These are phyloP conservation scores for Molothrus ater DNA, from an alignment of 2,797 vertebrate genomes.

Conservation along the genomic window DNA sequence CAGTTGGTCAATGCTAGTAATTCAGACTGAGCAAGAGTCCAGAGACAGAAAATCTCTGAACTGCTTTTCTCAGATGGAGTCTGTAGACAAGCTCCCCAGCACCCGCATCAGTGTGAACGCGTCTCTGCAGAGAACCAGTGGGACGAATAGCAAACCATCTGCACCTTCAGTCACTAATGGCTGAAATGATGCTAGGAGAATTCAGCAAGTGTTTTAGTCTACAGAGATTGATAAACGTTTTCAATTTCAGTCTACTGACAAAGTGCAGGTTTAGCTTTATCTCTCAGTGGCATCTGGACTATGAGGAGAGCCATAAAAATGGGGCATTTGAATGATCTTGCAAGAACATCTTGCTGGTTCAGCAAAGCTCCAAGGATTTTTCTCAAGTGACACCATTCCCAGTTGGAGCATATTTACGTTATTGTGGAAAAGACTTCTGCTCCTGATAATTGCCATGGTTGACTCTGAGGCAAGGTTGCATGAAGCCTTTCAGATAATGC, in stretches of 20 bases:
- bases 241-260: conserved; percentile 50
- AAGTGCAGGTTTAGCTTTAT: conserved; percentile 61
- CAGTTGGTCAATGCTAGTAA: not conserved
- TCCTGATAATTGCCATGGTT: not conserved
- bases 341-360: conserved; percentile 53
- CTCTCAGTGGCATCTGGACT: conserved; percentile 60
- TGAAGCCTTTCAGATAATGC: not conserved
- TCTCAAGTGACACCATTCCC: conserved; percentile 32
- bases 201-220: conserved; percentile 28
- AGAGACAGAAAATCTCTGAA: not conserved
- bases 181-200: not conserved
- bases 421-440: conserved; percentile 14
- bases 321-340: conserved; percentile 56
- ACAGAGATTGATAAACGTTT: conserved; percentile 53
- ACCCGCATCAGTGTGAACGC: rapidly evolving
- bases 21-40: not conserved
- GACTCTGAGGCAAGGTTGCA: not conserved
- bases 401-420: not conserved
- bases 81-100: not conserved
- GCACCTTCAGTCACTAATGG: conserved; percentile 17
- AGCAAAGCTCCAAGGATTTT: conserved; percentile 60
- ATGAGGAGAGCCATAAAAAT: conserved; percentile 44
- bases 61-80: not conserved
- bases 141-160: not conserved
- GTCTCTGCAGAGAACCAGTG: not conserved